These are phyloP conservation scores for Drosophila suzukii DNA, from an alignment of 1,140 invertebrate genomes.

Conservation along the genomic window DNA sequence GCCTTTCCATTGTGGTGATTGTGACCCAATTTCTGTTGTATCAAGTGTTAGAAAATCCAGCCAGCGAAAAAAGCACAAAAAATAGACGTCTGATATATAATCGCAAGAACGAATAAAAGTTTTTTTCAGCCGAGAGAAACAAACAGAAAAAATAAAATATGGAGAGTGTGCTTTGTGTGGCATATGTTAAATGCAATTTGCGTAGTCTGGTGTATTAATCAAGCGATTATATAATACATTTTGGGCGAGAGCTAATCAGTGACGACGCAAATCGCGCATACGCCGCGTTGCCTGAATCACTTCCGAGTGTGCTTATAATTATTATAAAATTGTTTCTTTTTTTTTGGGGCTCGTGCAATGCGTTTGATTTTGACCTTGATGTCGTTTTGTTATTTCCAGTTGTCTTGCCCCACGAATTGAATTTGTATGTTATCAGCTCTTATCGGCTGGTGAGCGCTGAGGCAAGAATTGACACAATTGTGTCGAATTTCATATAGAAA, in stretches of 20 bases:
- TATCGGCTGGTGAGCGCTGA: conserved; percentile 22
- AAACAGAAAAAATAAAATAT: conserved; percentile 8
- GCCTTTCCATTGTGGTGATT: conserved; percentile 47
- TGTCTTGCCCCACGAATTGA: conserved; percentile 14
- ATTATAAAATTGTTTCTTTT: neutral
- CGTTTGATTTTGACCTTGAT: conserved; percentile 42
- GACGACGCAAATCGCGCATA: conserved; percentile 30
- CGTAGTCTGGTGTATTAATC: conserved; percentile 40
- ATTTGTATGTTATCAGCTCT: conserved; percentile 25
- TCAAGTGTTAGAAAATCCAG: conserved; percentile 64
- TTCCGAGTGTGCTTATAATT: conserved; percentile 22
- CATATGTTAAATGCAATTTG: conserved; percentile 46
- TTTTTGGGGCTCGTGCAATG: conserved; percentile 26
- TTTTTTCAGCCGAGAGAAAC: conserved; percentile 19
- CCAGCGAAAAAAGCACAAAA: conserved; percentile 20
- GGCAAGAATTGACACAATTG: conserved; percentile 45
- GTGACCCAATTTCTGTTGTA: conserved; percentile 79
- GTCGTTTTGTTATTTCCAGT: neutral
- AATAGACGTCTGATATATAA: conserved; percentile 8
- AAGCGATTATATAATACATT: conserved; percentile 42
- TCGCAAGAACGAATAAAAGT: conserved; percentile 23
- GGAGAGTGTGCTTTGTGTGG: neutral
- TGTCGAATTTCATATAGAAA: conserved; percentile 27
- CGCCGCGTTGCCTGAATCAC: conserved; percentile 28
- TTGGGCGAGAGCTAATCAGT: conserved; percentile 24